Conservation (phyloP, 64 coral and sea anemone species). For the Porites lutea region DNA sequence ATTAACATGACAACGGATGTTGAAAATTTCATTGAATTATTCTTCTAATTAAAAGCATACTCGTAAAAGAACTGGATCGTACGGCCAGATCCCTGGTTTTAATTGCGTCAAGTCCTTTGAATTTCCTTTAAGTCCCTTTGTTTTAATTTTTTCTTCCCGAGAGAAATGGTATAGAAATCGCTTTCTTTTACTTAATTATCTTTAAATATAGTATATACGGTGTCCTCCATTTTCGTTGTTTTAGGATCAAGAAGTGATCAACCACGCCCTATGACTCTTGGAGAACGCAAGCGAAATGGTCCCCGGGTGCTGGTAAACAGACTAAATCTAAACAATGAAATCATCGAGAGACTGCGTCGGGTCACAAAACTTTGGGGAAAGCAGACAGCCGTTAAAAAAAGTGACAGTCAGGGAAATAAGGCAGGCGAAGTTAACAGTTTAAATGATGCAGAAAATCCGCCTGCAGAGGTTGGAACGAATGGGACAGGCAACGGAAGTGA, state of each 20-base stretch:
- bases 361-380: background rate
- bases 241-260: background rate
- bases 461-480: background rate
- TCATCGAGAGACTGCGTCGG: conserved; percentile 23
- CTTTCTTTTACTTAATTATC: too few relatives aligned
- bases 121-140: too few relatives aligned
- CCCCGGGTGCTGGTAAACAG: conserved; percentile 8
- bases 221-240: background rate
- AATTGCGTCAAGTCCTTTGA: too few relatives aligned
- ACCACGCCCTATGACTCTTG: background rate
- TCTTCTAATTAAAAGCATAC: too few relatives aligned
- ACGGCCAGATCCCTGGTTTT: too few relatives aligned
- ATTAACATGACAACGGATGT: too few relatives aligned
- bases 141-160: too few relatives aligned
- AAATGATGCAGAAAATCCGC: background rate
- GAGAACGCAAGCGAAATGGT: conserved; percentile 10
- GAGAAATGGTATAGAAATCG: too few relatives aligned
- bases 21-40: too few relatives aligned
- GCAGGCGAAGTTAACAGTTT: too few relatives aligned
- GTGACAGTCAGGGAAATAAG: background rate
- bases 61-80: too few relatives aligned
- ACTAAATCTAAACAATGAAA: conserved; percentile 1
- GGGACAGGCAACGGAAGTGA: background rate
- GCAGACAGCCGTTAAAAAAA: background rate
- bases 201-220: too few relatives aligned